Evolutionary conservation across 2,888 invertebrate species (phyloP), one percentile per base, ranked within the genome.

Genomic region (Pseudanteris insignis): DNA sequence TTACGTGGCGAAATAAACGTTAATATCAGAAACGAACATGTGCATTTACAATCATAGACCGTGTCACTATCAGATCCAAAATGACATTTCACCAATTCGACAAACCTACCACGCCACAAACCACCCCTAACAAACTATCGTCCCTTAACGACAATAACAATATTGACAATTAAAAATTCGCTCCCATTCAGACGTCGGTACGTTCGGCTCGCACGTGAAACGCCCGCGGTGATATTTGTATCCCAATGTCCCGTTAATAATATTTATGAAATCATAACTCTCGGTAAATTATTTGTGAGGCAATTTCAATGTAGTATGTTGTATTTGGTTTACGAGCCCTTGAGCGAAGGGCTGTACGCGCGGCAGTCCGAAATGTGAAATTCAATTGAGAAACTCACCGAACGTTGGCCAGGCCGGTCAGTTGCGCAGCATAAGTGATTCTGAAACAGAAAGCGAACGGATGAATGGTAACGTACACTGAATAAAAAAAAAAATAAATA

Each of bases 371-470:
- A 44, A 59, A 46, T 29, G 47, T 29, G 33, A 47, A 55, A 47
- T 55, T 55, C 40, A 47, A 55, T 47, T 58, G 15, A 26, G 32
- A 29, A 26, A 62, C 59, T 63, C 44, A 64, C 60, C 64, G 38
- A 50, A 60, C 53, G 57, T 51, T 34, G 48, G 55, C 38, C 51
- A 44, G 55, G 37, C 43, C 30, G 29, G 29, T 13, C 58, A 29
- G 47, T 54, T 41, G 38, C 53, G 48, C 37, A 60, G 55, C 60
- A 57, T 55, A 57, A 57, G 57, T 44, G 60, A 53, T 61, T 54
- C 64, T 64, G 57, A 21, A 64, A 64, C 57, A 64, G 51, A 64
- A 43, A 60, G 40, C 9, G 33, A 41, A 43, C 12, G 38, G 40
- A 55, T 48, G 32, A 54, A 46, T 46, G n/a, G 33, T 21, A 2